Base-by-base conservation (phyloP, 2,888 invertebrate genomes). In the Drosophila borborema region DNA sequence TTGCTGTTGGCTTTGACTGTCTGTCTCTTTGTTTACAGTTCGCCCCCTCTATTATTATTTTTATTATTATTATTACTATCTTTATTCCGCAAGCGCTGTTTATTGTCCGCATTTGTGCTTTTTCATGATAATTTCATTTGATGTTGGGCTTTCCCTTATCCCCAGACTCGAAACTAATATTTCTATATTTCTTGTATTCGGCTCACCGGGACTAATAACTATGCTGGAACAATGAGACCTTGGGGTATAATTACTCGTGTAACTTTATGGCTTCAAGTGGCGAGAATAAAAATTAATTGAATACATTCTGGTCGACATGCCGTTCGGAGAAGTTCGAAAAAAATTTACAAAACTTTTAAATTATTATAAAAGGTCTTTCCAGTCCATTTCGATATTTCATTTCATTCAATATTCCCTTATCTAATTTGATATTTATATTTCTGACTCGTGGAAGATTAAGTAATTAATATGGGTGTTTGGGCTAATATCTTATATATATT, bases 1-100 rank as follows among this genome's bases (percentile, higher is more conserved):
- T 82, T 85, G 69, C 63, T 77, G 59, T 70, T 54, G 36, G 55
- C 64, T 70, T 72, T 55, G 36, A 54, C 56, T 65, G 51, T 66
- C 43, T 60, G 40, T 34, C n/a, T 55, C 43, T 46, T 53, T 72
- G 48, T 34, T 31, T 62, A 49, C 58, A 59, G 41, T 68, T 56
- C 48, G 55, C 9, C 18, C 43, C 60, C 61, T 28, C 53, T 63
- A 43, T 67, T 34, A n/a, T 23, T 71, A 38, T 63, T 63, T 31
- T 54, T 49, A 36, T 58, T 64, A 54, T 59, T 55, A 56, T 56
- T 65, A 62, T 18, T 70, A 16, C 38, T 7, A 43, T 60, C 12
- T 61, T 58, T 38, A 66, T 28, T 43, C 41, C 41, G 41, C 51
- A 54, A 31, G 18, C 36, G n/a, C 16, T 69, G 54, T 64, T 72